phyloP scores from a whole-genome alignment of 2,888 invertebrate species.

The Caenorhabditis virilis region DNA sequence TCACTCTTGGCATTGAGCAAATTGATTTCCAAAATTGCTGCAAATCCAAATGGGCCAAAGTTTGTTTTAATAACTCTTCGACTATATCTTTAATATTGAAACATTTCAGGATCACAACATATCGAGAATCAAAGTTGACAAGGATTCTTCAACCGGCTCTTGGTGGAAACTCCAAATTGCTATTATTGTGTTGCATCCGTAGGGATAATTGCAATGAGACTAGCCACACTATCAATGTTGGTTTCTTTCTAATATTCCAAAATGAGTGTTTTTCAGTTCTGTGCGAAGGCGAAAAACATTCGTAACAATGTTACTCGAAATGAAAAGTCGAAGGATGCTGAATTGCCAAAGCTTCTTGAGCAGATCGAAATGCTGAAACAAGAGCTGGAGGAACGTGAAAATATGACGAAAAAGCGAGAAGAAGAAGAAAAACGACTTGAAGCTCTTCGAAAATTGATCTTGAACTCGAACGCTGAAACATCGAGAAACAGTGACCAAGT shows the following conservation, averaged over 20 bases:
- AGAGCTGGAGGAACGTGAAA: not conserved
- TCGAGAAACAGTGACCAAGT: no score
- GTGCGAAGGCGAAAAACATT: not conserved
- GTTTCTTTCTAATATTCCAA: no score
- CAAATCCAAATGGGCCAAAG: not conserved
- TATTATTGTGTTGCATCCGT: conserved; percentile 8
- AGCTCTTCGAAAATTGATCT: not conserved
- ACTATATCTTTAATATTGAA: not conserved
- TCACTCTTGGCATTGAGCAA: conserved; percentile 9
- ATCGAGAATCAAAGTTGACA: conserved; percentile 6
- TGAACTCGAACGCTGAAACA: not conserved
- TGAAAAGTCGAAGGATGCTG: not conserved
- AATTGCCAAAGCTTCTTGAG: not conserved
- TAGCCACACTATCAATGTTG: not conserved
- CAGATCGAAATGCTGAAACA: not conserved
- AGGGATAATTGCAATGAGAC: not conserved
- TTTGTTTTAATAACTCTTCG: not conserved
- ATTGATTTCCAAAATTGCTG: conserved; percentile 2
- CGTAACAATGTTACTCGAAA: not conserved
- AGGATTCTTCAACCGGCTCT: conserved; percentile 7
- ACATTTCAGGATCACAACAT: conserved; percentile 1
- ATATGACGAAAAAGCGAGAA: no score
- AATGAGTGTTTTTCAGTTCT: no score
- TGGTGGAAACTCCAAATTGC: conserved; percentile 9
- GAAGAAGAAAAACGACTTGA: not conserved